phyloP scores from a whole-genome alignment of 2,888 invertebrate species.

The Dryocosmus kuriphilus region DNA sequence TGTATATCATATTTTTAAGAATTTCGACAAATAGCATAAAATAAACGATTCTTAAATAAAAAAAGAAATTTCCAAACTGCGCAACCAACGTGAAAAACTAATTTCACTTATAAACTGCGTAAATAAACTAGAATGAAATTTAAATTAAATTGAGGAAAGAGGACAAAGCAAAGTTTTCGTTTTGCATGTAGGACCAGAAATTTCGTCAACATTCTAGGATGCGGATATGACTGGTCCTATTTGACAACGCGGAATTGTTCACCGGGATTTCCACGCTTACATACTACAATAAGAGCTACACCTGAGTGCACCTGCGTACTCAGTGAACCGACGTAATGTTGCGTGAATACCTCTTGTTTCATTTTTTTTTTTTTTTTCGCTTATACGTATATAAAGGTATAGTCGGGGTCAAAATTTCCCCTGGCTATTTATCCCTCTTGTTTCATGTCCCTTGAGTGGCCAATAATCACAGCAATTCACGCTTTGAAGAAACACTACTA shows the following conservation, averaged over 20 bases:
- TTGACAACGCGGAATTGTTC: constrained; percentile 53
- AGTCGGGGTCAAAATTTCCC: constrained; percentile 10
- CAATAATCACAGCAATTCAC: constrained; percentile 16
- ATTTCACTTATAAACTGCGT: background rate
- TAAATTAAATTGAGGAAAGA: background rate
- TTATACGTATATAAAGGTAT: constrained; percentile 5
- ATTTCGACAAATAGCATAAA: background rate
- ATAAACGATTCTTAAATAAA: background rate
- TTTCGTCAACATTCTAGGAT: constrained; percentile 30
- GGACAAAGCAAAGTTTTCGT: background rate
- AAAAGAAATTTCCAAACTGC: background rate
- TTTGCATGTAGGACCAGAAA: constrained; percentile 14
- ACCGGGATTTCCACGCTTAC: constrained; percentile 56
- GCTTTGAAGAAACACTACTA: background rate
- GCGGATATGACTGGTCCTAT: constrained; percentile 39
- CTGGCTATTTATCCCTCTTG: background rate
- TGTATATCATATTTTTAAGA: too few species aligned
- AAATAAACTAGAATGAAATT: background rate
- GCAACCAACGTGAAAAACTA: background rate
- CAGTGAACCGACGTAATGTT: constrained; percentile 52
- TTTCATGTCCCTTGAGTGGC: background rate
- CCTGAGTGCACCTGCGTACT: constrained; percentile 53
- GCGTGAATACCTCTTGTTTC: constrained; percentile 40
- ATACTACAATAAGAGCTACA: constrained; percentile 50
- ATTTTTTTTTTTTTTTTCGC: constrained; percentile 23